phyloP scores from a whole-genome alignment of 2,888 invertebrate species.

The Lomographa bimaculata region DNA sequence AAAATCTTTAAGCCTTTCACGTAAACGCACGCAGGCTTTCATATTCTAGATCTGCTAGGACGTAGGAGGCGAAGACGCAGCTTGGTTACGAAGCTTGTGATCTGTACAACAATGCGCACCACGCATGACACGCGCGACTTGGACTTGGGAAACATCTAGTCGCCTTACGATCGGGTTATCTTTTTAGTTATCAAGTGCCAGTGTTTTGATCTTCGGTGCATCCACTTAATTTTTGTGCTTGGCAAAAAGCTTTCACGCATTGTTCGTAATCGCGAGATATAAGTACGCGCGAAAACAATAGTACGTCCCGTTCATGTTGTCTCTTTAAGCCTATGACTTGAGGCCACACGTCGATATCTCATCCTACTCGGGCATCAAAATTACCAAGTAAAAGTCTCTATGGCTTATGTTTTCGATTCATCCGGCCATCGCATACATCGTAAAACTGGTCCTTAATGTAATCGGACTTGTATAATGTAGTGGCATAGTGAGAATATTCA shows the following conservation, averaged over 20 bases:
- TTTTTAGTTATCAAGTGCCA: too few relatives aligned
- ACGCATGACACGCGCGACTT: background rate
- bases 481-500: conserved; percentile 38
- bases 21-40: background rate
- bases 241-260: background rate
- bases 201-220: conserved; percentile 1
- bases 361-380: background rate
- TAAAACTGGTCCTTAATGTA: conserved; percentile 31
- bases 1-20: background rate
- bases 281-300: background rate
- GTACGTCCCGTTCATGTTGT: conserved; percentile 32
- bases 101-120: too few relatives aligned
- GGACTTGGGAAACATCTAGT: background rate
- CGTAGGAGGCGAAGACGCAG: background rate
- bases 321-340: conserved; percentile 32
- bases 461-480: conserved; percentile 30
- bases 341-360: conserved; percentile 25
- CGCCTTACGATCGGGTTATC: background rate
- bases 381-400: conserved; percentile 10
- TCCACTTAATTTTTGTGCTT: conserved; percentile 1
- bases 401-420: background rate
- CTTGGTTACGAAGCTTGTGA: too few relatives aligned
- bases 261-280: conserved; percentile 3
- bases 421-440: conserved; percentile 25
- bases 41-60: background rate